phyloP scores from a whole-genome alignment of 2,888 invertebrate genomes.

The Trichogramma evanescens region DNA sequence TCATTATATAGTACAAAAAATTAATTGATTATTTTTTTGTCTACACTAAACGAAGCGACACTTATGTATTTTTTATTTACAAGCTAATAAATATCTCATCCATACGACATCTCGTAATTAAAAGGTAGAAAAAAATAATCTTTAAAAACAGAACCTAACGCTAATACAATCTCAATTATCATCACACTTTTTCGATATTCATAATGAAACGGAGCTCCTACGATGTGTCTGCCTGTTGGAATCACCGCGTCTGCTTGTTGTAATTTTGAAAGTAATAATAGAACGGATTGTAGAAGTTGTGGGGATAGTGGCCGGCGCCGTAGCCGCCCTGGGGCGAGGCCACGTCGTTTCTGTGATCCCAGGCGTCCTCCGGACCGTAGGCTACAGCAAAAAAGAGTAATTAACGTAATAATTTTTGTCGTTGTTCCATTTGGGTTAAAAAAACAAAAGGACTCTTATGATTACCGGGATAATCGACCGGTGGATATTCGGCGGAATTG shows the following conservation, averaged over 20 bases:
- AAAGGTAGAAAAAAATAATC: too few species aligned
- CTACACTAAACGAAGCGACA: too few species aligned
- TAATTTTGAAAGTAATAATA: conserved; percentile 18
- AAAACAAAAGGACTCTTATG: not conserved
- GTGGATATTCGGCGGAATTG: conserved; percentile 37
- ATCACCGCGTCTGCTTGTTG: conserved; percentile 12
- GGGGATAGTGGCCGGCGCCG: conserved; percentile 7
- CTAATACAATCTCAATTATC: too few species aligned
- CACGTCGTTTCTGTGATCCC: conserved; percentile 40
- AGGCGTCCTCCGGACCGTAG: conserved; percentile 40
- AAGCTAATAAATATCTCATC: too few species aligned
- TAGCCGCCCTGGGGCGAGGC: conserved; percentile 3
- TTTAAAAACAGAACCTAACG: too few species aligned
- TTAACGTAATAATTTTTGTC: not conserved
- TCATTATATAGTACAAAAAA: too few species aligned
- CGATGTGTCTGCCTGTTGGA: too few species aligned
- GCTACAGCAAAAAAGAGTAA: conserved; percentile 25
- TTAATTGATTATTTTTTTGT: too few species aligned
- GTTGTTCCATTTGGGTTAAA: not conserved
- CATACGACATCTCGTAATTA: too few species aligned
- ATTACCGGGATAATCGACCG: conserved; percentile 39
- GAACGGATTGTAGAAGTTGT: conserved; percentile 15
- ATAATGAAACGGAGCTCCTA: too few species aligned
- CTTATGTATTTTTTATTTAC: too few species aligned
- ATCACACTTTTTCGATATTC: too few species aligned